Conservation (phyloP, 2,888 invertebrate species). For the Beris chalybata region DNA sequence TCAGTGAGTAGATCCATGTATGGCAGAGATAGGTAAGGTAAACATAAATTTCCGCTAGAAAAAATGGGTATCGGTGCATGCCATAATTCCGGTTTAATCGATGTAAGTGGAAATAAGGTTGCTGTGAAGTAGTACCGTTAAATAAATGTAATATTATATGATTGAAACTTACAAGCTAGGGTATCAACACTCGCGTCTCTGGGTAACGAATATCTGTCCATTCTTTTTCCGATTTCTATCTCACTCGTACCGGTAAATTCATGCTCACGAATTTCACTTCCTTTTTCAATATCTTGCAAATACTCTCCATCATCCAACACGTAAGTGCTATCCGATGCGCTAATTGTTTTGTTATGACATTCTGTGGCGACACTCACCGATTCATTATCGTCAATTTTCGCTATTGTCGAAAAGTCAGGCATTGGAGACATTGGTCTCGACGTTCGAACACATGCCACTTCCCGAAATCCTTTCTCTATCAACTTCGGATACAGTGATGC, state of each 20-base stretch:
- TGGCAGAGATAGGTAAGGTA: slow-evolving; percentile 94
- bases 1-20: slow-evolving; percentile 91
- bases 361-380: slow-evolving; percentile 2
- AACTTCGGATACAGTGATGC: slow-evolving; percentile 89
- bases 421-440: slow-evolving; percentile 74
- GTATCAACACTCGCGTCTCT: slow-evolving; percentile 71
- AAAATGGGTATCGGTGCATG: slow-evolving; percentile 88
- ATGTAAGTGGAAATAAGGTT: slow-evolving; percentile 48
- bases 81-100: slow-evolving; percentile 61
- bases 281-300: slow-evolving; percentile 37
- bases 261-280: slow-evolving; percentile 47
- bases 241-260: slow-evolving; percentile 50
- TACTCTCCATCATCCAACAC: slow-evolving; percentile 43
- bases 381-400: slow-evolving; percentile 31
- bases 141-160: background rate
- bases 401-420: slow-evolving; percentile 61
- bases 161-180: slow-evolving; percentile 57
- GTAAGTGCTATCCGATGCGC: slow-evolving; percentile 22
- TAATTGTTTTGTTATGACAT: slow-evolving; percentile 36
- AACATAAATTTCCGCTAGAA: slow-evolving; percentile 87
- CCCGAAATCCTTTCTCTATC: slow-evolving; percentile 79
- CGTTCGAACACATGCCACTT: slow-evolving; percentile 79
- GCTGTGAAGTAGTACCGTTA: slow-evolving; percentile 42
- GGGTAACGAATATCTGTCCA: slow-evolving; percentile 60
- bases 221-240: slow-evolving; percentile 43